Evolutionary conservation across 2,888 invertebrate genomes (phyloP).

Genomic region (Branchellion lobata): DNA sequence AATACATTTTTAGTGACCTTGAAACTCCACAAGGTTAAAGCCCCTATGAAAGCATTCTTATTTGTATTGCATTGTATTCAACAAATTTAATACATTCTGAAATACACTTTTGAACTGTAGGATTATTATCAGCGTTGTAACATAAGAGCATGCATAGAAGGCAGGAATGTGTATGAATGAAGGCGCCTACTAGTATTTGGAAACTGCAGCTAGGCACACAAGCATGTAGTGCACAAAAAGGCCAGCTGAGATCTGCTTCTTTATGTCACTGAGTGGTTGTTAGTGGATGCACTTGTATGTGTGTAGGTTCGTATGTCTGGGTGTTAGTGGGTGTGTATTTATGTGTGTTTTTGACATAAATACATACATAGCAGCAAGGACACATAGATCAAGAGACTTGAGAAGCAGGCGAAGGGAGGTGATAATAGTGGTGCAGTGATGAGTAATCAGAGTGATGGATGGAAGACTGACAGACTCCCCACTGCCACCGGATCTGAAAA

Average conservation of each 20-base stretch:
- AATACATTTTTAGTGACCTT: too few relatives aligned
- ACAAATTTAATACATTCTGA: too few relatives aligned
- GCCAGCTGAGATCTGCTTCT: conserved; percentile 3
- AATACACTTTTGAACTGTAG: too few relatives aligned
- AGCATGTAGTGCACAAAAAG: conserved; percentile 13
- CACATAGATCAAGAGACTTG: neutral
- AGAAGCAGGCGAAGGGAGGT: neutral
- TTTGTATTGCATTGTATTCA: too few relatives aligned
- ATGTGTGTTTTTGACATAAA: neutral
- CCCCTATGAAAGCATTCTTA: too few relatives aligned
- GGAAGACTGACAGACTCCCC: neutral
- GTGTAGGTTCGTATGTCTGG: neutral
- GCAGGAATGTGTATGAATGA: too few relatives aligned
- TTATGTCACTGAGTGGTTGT: neutral
- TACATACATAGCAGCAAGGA: conserved; percentile 4
- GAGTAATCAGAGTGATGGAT: neutral
- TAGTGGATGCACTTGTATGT: too few relatives aligned
- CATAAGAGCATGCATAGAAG: too few relatives aligned
- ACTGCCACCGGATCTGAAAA: neutral
- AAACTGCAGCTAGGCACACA: neutral
- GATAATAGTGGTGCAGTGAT: neutral
- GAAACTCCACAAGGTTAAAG: too few relatives aligned
- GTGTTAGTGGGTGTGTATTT: too few relatives aligned
- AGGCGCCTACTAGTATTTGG: conserved; percentile 5
- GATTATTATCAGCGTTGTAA: too few relatives aligned